These are phyloP conservation scores for Psittacula derbiana DNA, from an alignment of 2,797 vertebrate genomes.

Conservation along the genomic window DNA sequence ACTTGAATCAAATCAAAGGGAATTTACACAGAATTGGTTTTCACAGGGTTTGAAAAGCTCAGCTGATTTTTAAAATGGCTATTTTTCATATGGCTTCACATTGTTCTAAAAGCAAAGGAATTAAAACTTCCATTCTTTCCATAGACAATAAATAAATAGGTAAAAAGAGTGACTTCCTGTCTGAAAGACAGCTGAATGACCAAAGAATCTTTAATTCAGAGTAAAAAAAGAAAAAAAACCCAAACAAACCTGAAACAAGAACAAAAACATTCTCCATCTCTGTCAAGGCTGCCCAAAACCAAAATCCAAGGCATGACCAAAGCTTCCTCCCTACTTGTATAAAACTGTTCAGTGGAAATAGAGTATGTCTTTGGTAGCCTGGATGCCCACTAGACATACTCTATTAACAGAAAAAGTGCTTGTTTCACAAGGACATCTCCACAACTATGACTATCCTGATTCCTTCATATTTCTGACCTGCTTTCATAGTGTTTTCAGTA, in stretches of 20 bases:
- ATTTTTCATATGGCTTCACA: background rate
- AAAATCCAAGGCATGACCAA: background rate
- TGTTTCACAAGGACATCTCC: background rate
- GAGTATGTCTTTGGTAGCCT: background rate
- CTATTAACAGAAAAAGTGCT: background rate
- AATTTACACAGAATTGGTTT: background rate
- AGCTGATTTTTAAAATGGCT: background rate
- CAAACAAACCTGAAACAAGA: background rate
- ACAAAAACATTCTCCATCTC: background rate
- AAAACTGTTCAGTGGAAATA: background rate
- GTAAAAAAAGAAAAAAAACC: background rate
- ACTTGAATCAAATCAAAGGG: constrained; percentile 16
- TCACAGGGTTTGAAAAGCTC: background rate
- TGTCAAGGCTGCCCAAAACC: background rate
- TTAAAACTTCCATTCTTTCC: background rate
- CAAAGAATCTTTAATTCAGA: background rate
- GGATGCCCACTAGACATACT: background rate
- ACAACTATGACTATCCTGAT: background rate
- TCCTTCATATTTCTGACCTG: background rate
- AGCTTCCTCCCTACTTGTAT: background rate
- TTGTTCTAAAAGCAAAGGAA: background rate
- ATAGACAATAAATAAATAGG: background rate
- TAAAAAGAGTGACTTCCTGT: background rate
- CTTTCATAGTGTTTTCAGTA: background rate
- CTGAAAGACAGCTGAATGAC: background rate